Percentiles rank a stretch among this genome's conserved stretches.
Evolutionary conservation across 92 coral and sea anemone species (phyloP).

Genomic region (Ricordea florida): DNA sequence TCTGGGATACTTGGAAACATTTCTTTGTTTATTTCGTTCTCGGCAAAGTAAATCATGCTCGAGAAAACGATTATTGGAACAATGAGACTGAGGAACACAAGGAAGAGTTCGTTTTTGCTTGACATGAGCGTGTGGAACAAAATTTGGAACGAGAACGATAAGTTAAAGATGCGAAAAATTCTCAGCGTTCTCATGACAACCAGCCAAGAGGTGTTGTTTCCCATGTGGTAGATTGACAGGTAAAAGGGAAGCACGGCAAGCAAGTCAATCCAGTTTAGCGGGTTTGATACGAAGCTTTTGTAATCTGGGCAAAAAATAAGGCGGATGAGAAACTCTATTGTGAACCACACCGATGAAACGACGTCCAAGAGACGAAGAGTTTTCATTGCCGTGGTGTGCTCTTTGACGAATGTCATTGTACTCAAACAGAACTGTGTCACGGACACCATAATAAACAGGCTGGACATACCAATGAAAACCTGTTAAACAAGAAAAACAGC

Average conservation of each 20-base stretch:
- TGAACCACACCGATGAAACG: constrained; percentile 89
- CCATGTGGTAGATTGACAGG: constrained; percentile 63
- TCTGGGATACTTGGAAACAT: constrained; percentile 94
- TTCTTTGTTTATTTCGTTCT: constrained; percentile 81
- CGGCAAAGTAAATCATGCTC: constrained; percentile 91
- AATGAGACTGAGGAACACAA: constrained; percentile 82
- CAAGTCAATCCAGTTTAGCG: constrained; percentile 94
- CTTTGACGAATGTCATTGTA: constrained; percentile 68
- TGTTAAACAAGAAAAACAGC: constrained; percentile 10
- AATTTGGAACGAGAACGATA: constrained; percentile 92
- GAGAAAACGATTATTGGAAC: constrained; percentile 93
- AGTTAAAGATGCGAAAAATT: constrained; percentile 80
- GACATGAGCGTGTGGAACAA: constrained; percentile 87
- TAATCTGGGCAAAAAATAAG: constrained; percentile 79
- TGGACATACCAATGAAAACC: constrained; percentile 84
- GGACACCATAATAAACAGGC: constrained; percentile 83
- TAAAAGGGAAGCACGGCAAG: constrained; percentile 87
- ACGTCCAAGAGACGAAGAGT: constrained; percentile 65
- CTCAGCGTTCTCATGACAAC: constrained; percentile 82
- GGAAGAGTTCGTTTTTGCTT: constrained; percentile 87
- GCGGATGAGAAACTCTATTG: constrained; percentile 83
- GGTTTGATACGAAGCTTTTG: constrained; percentile 64
- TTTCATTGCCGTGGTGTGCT: constrained; percentile 49
- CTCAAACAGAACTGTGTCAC: constrained; percentile 95
- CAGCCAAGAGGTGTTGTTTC: constrained; percentile 77